Evolutionary conservation across 2,888 invertebrate species (phyloP).

Genomic region (Drosophila pegasa): DNA sequence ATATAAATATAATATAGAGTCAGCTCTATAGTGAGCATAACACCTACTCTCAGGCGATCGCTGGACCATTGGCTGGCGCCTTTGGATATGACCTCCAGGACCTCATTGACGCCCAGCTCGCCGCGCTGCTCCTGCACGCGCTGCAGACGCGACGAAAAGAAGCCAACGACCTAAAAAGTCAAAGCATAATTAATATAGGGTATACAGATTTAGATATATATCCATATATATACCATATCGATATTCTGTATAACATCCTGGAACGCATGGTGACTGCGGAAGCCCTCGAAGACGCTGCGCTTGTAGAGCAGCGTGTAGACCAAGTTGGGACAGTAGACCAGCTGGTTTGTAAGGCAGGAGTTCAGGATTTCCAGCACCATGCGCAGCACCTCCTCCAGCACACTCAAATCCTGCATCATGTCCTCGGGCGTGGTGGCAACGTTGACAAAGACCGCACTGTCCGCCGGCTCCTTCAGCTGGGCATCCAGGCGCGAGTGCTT

Average conservation of each 20-base stretch:
- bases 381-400: slow-evolving; percentile 97
- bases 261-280: slow-evolving; percentile 94
- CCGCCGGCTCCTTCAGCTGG: slow-evolving; percentile 86
- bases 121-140: slow-evolving; percentile 88
- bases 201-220: background rate
- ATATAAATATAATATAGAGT: background rate
- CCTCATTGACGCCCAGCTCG: slow-evolving; percentile 93
- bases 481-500: slow-evolving; percentile 90
- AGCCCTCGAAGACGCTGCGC: slow-evolving; percentile 93
- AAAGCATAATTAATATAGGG: background rate
- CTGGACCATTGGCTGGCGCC: slow-evolving; percentile 97
- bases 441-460: slow-evolving; percentile 82
- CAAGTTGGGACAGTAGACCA: slow-evolving; percentile 95
- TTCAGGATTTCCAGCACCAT: slow-evolving; percentile 99
- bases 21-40: background rate
- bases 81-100: slow-evolving; percentile 94
- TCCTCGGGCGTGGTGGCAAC: slow-evolving; percentile 83
- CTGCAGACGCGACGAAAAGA: slow-evolving; percentile 87
- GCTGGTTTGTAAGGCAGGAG: slow-evolving; percentile 95
- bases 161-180: slow-evolving; percentile 86
- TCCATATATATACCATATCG: slow-evolving; percentile 89
- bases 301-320: slow-evolving; percentile 98
- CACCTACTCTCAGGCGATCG: slow-evolving; percentile 93
- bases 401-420: slow-evolving; percentile 93
- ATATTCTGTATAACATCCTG: slow-evolving; percentile 98